Conservation (phyloP, 2,113 vertebrate species). For the Eolophus roseicapilla region DNA sequence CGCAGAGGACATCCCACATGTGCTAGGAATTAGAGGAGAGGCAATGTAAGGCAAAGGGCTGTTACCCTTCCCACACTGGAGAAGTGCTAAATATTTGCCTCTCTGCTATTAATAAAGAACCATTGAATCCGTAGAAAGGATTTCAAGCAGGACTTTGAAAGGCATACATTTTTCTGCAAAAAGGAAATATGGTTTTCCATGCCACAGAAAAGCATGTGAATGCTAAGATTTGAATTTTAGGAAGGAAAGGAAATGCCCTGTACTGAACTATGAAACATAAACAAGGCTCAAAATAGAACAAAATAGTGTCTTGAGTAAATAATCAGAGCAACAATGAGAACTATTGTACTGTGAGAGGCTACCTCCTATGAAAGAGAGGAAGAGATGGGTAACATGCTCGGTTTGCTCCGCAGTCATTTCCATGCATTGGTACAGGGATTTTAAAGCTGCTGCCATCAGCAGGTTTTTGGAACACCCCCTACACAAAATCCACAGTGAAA, state of each 20-base stretch:
- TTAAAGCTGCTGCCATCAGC: constrained; percentile 10
- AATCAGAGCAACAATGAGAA: constrained; percentile 2
- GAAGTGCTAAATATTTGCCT: background rate
- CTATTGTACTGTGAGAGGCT: background rate
- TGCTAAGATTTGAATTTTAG: background rate
- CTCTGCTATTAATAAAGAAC: background rate
- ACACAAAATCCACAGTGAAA: background rate
- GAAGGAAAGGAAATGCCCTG: background rate
- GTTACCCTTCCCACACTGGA: background rate
- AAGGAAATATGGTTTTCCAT: background rate
- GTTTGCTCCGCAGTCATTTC: background rate
- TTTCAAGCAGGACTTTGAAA: background rate
- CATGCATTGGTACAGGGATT: background rate
- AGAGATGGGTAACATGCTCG: background rate
- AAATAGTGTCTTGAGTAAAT: constrained; percentile 19
- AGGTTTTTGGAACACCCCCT: background rate
- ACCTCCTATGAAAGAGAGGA: background rate
- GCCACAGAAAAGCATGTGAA: background rate
- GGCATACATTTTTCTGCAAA: background rate
- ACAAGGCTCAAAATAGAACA: constrained; percentile 8
- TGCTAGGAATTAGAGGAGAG: background rate
- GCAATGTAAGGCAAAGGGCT: background rate
- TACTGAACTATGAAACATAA: background rate
- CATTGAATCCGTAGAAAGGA: background rate
- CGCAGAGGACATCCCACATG: background rate